Percentiles rank a stretch among this genome's conserved stretches.
These are phyloP conservation scores for Hybos culiciformis DNA, from an alignment of 2,888 invertebrate species.

Conservation along the genomic window DNA sequence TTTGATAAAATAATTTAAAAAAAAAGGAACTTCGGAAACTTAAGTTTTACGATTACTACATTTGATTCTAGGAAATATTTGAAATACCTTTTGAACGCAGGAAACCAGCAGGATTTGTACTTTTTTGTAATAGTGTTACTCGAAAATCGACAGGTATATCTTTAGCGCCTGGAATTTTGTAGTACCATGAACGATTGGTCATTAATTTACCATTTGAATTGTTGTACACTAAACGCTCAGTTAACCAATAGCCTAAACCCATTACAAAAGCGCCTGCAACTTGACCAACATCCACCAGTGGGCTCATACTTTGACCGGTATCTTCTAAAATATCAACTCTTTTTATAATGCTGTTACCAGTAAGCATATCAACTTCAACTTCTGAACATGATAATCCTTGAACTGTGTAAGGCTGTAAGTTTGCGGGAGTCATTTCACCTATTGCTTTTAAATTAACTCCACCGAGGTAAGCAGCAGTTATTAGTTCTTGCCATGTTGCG, in stretches of 20 bases:
- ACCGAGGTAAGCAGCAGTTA: too few relatives aligned
- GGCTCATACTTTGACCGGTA: conserved; percentile 56
- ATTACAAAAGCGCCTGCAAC: conserved; percentile 68
- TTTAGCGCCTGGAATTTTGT: conserved; percentile 61
- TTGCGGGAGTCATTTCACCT: conserved; percentile 38
- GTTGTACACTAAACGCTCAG: conserved; percentile 54
- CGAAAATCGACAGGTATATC: conserved; percentile 67
- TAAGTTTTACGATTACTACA: not conserved
- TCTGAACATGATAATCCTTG: conserved; percentile 53
- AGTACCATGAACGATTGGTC: conserved; percentile 70
- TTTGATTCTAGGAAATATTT: not conserved
- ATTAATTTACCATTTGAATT: conserved; percentile 48
- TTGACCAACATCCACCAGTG: conserved; percentile 60
- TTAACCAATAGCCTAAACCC: conserved; percentile 63
- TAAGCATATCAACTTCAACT: conserved; percentile 63
- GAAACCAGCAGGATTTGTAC: conserved; percentile 50
- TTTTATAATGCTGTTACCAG: conserved; percentile 54
- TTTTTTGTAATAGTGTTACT: conserved; percentile 51
- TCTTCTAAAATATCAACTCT: conserved; percentile 63
- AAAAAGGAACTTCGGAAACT: not conserved
- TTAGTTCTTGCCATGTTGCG: too few relatives aligned
- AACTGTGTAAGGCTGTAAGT: conserved; percentile 43
- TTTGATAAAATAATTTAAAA: not conserved
- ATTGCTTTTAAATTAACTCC: conserved; percentile 46
- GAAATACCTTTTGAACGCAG: conserved; percentile 56